Base-by-base conservation (phyloP, 2,113 vertebrate genomes). In the Murina feae region DNA sequence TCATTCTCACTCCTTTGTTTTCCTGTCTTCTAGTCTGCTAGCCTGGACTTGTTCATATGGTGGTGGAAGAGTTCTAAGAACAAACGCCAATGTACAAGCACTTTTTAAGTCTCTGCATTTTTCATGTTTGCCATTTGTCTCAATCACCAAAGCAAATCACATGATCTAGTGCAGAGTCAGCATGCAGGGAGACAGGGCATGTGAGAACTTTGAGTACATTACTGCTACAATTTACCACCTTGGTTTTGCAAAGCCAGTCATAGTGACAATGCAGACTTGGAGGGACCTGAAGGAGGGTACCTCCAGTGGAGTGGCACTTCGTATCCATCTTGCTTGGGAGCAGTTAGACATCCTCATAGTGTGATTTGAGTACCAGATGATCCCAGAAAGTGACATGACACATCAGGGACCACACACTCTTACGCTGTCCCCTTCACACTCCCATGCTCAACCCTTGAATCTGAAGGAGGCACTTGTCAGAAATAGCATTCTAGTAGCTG, bases 51-150 rank as follows among this genome's bases (percentile, higher is more conserved):
- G 21, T 79, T 93, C n/a, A 81, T 71, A 44, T 17, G n/a, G 20
- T 32, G 14, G 30, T 28, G 44, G 35, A 88, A 82, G 65, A 87
- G 6, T 63, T 42, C 18, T 21, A 42, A 53, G 35, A 71, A 44
- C 53, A 39, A 17, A 81, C 11, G 53, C 63, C 39, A 44, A 9
- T 35, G 12, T 53, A 25, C 58, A 55, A 35, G 47, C 30, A 23
- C 37, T 55, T 37, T 75, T 55, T 28, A 94, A 44, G 20, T 65
- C 60, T 87, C 47, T 53, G 39, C 17, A 16, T 74, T 66, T 92
- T 47, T 71, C n/a, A 25, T 32, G 18, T 94, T 95, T 96, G 63
- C 11, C n/a, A 0, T 94, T 93, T 89, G 32, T 92, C 20, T 37
- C 76, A 55, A 2, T 75, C 58, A 9, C 13, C 74, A 84, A 85